Base-by-base conservation (phyloP, 2,888 invertebrate species). In the Conchocele bisecta region DNA sequence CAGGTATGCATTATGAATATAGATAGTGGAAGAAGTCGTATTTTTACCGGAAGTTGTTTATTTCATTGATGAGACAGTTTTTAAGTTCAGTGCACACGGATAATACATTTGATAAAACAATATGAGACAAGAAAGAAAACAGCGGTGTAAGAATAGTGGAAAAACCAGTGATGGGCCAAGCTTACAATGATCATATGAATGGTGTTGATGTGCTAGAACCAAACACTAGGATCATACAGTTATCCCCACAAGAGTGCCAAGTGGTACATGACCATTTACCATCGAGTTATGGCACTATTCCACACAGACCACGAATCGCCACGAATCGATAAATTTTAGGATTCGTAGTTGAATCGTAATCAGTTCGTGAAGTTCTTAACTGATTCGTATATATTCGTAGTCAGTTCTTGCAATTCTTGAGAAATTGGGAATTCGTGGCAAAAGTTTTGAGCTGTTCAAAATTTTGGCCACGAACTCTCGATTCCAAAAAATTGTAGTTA, bases 401-500 rank as follows among this genome's bases (percentile, higher is more conserved):
- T 28, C 29, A 48, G 26, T 48, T 48, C 48, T 28, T 42, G 42
- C 42, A 67, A 24, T n/a, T n/a, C n/a, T n/a, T n/a, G n/a, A n/a
- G n/a, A n/a, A n/a, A n/a, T 46, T 31, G 7, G 48, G 29, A 48
- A 48, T 48, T 26, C 48, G 48, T 53, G 53, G 35, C 31, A 33
- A 48, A 46, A n/a, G 26, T 15, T 54, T 63, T 63, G 63, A 53
- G 53, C 63, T 63, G 54, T 63, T 63, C 63, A 63, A 63, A 63
- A 26, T 33, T 46, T 44, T 64, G 64, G 56, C 37, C 64, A 33
- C 46, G 64, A 64, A 64, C 56, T 24, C 28, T 31, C 48, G 13
- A 48, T 28, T 48, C 26, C 26, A 66, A 58, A 42, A 58, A 65
- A 48, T 57, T 51, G 50, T 37, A 65, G 48, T 39, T 56, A 28